Evolutionary conservation across 2,888 invertebrate species (phyloP), one percentile per base, ranked within the genome.

Genomic region (Creontiades dilutus): DNA sequence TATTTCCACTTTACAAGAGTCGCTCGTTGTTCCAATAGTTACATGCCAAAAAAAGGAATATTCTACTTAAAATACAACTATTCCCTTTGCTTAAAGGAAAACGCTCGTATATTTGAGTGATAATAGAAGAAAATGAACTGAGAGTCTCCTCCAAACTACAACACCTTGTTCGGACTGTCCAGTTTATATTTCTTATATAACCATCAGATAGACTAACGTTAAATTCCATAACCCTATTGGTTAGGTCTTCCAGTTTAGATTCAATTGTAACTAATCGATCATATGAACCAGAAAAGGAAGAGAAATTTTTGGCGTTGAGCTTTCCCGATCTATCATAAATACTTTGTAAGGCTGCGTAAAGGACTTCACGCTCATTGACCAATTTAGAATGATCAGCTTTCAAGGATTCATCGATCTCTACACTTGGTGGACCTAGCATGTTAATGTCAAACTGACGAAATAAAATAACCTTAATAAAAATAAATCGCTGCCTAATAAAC

Each of bases 311-410:
- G 1, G 7, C 46, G 19, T 12, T 68, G 16, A 86, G 61, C 1
- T 86, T 57, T 28, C 11, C 47, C 2, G 80, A 80, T 46, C 46
- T 80, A 47, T 80, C 80, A 80, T 47, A 46, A 80, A 80, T 80
- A 7, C 9, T 16, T n/a, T 80, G 80, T 47, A 46, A 9, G 2
- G 46, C 12, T 16, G 80, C 80, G 16, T 46, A 80, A 7, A 80
- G n/a, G 2, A 16, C 16, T 46, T 80, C 80, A 13, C 80, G 80
- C 80, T 80, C 80, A 46, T 47, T 80, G 16, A 80, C 19, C 5
- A 80, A 23, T 12, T 11, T 46, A 16, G 46, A 9, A 37, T 80
- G 80, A 13, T 37, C 46, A 11, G 4, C 4, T 16, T 57, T 57
- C 11, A 57, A 16, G 11, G 16, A 9, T 4, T 9, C 12, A 57